Evolutionary conservation across 2,888 invertebrate genomes (phyloP).

Genomic region (Meghimatium bilineatum): DNA sequence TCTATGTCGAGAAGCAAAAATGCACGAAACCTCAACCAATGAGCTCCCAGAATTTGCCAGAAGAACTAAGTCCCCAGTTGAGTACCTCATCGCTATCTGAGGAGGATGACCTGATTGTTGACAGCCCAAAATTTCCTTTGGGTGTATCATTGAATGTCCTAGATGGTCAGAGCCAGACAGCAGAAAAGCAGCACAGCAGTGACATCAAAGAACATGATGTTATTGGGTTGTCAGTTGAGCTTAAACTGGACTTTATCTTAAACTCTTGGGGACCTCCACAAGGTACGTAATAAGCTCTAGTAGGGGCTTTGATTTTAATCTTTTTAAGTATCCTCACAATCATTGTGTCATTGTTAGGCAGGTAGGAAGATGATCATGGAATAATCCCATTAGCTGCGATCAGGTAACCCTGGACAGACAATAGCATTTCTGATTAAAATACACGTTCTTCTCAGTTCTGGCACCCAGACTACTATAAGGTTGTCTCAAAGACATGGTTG

Average conservation of each 20-base stretch:
- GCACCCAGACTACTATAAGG: no score
- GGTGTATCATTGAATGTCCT: conserved; percentile 34
- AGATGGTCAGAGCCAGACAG: neutral
- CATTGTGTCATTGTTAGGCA: no score
- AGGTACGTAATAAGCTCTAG: conserved; percentile 53
- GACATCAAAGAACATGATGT: conserved; percentile 33
- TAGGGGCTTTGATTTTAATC: neutral
- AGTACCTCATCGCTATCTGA: conserved; percentile 31
- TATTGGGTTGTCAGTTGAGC: conserved; percentile 23
- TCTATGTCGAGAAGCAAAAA: conserved; percentile 26
- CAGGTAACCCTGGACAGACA: no score
- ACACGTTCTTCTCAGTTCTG: no score
- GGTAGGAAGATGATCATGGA: no score
- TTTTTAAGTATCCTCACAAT: no score
- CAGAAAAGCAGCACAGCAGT: neutral
- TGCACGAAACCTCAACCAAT: neutral
- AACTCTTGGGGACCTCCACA: conserved; percentile 60
- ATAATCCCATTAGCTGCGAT: no score
- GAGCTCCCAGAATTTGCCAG: conserved; percentile 23
- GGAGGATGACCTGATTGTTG: conserved; percentile 52
- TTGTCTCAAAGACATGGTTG: no score
- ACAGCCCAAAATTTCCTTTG: conserved; percentile 31
- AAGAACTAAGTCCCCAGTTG: conserved; percentile 50
- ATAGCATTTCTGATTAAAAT: no score
- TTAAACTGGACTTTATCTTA: conserved; percentile 65